Evolutionary conservation across 1,140 invertebrate species (phyloP).

Genomic region (Asbolus verrucosus): DNA sequence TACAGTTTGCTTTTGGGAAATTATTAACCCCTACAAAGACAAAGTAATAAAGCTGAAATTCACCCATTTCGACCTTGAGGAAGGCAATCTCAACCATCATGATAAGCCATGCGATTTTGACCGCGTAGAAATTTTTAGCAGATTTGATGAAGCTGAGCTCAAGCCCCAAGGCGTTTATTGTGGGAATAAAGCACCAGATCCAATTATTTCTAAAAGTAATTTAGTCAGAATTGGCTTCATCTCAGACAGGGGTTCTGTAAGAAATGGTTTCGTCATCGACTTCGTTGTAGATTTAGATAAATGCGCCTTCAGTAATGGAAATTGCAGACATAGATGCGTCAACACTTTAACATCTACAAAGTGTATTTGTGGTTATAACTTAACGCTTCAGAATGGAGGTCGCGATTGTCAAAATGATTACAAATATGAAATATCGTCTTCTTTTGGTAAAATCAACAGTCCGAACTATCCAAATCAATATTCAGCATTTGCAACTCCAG

Average conservation of each 20-base stretch:
- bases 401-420: too few relatives aligned
- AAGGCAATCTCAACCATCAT: too few relatives aligned
- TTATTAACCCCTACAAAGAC: constrained; percentile 90
- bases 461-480: too few relatives aligned
- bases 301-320: constrained; percentile 94
- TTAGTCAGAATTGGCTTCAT: constrained; percentile 88
- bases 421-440: too few relatives aligned
- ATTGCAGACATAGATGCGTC: constrained; percentile 96
- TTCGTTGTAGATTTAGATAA: constrained; percentile 95
- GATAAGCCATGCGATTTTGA: constrained; percentile 99
- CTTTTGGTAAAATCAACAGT: too few relatives aligned
- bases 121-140: constrained; percentile 89
- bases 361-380: too few relatives aligned
- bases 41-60: constrained; percentile 97
- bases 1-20: constrained; percentile 98
- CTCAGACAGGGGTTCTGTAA: constrained; percentile 94
- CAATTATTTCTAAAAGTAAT: constrained; percentile 94
- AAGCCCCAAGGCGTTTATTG: constrained; percentile 90
- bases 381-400: too few relatives aligned
- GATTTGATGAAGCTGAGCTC: constrained; percentile 81
- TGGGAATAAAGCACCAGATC: constrained; percentile 83
- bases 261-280: constrained; percentile 91
- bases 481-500: too few relatives aligned
- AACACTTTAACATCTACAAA: too few relatives aligned
- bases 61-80: constrained; percentile 97